These are phyloP conservation scores for Ciconia maguari DNA, from an alignment of 2,113 vertebrate species.

Conservation along the genomic window DNA sequence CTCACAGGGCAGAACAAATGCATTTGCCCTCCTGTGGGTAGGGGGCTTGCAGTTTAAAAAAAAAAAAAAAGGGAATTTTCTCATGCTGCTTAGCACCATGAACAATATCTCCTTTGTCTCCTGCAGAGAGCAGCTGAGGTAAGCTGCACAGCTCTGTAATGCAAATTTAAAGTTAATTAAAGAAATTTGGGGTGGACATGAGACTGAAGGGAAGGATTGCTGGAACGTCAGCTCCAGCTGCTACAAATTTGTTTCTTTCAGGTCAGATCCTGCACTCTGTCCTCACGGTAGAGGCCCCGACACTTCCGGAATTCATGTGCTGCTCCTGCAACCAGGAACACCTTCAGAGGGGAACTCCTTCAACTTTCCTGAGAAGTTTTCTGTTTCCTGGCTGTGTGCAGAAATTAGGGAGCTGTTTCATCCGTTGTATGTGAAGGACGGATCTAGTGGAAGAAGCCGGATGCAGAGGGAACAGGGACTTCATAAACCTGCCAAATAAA, in stretches of 20 bases:
- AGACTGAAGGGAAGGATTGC: not conserved
- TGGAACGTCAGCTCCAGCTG: not conserved
- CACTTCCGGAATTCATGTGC: not conserved
- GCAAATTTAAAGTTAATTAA: not conserved
- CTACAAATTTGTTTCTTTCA: not conserved
- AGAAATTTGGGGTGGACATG: not conserved
- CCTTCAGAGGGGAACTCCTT: not conserved
- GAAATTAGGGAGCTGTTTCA: not conserved
- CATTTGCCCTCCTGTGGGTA: not conserved
- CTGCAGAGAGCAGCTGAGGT: not conserved
- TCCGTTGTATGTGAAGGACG: not conserved
- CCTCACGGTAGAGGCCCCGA: rapidly evolving
- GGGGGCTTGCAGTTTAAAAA: not conserved
- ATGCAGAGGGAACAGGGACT: not conserved
- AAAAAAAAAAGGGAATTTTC: not conserved
- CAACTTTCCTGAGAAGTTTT: not conserved
- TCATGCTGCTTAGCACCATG: not conserved
- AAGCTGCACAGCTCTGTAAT: not conserved
- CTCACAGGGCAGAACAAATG: not conserved
- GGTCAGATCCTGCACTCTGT: not conserved
- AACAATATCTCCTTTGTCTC: not conserved
- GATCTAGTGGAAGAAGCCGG: not conserved
- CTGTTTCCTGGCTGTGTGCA: not conserved
- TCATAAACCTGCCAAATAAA: not conserved
- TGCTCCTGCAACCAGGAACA: not conserved